Evolutionary conservation across 2,797 vertebrate genomes (phyloP).

Genomic region (Echiichthys vipera): DNA sequence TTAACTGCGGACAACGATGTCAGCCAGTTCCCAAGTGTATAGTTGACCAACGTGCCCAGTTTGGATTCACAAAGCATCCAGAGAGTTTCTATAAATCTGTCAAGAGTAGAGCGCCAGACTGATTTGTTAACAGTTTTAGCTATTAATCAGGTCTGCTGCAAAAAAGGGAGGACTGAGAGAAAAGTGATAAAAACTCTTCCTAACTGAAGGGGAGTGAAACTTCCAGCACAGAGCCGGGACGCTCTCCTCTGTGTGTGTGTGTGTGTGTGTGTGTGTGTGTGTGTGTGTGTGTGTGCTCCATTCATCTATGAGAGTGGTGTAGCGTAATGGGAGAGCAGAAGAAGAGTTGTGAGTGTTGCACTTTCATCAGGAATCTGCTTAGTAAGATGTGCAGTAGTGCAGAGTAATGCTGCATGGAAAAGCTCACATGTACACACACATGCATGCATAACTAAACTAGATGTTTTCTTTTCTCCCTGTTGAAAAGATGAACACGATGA

Average conservation of each 20-base stretch:
- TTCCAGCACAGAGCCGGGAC: conserved; percentile 19
- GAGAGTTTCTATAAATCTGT: conserved; percentile 34
- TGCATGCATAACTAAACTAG: neutral
- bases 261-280: conserved; percentile 20
- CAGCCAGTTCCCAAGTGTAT: neutral
- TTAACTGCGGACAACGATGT: neutral
- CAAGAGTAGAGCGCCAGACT: conserved; percentile 10
- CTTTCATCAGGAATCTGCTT: conserved; percentile 68
- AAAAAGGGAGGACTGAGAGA: conserved; percentile 10
- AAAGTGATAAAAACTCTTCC: conserved; percentile 49
- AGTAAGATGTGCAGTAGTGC: conserved; percentile 59
- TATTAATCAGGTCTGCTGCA: conserved; percentile 37
- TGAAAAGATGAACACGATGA: too few species aligned
- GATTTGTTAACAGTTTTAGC: conserved; percentile 32
- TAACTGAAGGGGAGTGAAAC: conserved; percentile 28
- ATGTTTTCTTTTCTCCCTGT: conserved; percentile 3
- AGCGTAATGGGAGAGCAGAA: conserved; percentile 46
- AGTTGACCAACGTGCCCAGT: neutral
- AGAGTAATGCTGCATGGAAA: conserved; percentile 32
- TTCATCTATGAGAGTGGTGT: conserved; percentile 59
- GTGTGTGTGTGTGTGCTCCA: conserved; percentile 23
- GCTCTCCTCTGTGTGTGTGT: conserved; percentile 5
- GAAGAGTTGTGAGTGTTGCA: conserved; percentile 48
- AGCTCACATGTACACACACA: conserved; percentile 22
- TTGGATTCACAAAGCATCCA: conserved; percentile 21